Evolutionary conservation across 2,888 invertebrate genomes (phyloP), one percentile per base, ranked within the genome.

Genomic region (Drosophila longiperda): DNA sequence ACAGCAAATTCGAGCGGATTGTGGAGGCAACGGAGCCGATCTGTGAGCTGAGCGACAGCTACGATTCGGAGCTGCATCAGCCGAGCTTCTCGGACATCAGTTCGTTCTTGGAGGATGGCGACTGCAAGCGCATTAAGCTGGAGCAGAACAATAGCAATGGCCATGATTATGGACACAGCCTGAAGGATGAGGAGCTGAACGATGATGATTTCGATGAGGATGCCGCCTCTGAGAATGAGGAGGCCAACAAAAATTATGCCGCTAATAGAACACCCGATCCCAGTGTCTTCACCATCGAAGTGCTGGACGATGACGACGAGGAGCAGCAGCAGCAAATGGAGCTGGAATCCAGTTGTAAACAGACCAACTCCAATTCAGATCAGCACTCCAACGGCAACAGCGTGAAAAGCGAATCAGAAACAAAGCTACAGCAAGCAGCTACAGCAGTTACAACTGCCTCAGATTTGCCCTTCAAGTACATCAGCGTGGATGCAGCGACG

Each of bases 81-180:
- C 89, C 89, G 2, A 90, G 90, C 50, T 91, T 91, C 53, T 90
- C 90, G 29, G 91, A 91, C 58, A 81, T 91, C 4, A 88, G 90
- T 8, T 78, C 87, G 8, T 88, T 90, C 59, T 90, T 91, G 54
- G 91, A 88, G 53, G 87, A 90, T 50, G 53, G 77, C 3, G 67
- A 80, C 2, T 83, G 85, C 23, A 86, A 90, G 64, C 74, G 78
- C 0, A 69, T 90, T 6, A 89, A 89, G 49, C 34, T 90, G 60
- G 91, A 89, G 55, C 74, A 62, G 6, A 68, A 58, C 29, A 82
- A 76, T 53, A 60, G 71, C 6, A 71, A 77, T 45, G 45, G 45
- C 15, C 15, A 23, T 15, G 23, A 15, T 38, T 71, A 78, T 34
- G 68, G 34, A 9, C 66, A 75, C 23, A 49, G 75, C 26, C 40